Base-by-base conservation (phyloP, 2,888 invertebrate genomes). In the Rhorus exstirpatorius region DNA sequence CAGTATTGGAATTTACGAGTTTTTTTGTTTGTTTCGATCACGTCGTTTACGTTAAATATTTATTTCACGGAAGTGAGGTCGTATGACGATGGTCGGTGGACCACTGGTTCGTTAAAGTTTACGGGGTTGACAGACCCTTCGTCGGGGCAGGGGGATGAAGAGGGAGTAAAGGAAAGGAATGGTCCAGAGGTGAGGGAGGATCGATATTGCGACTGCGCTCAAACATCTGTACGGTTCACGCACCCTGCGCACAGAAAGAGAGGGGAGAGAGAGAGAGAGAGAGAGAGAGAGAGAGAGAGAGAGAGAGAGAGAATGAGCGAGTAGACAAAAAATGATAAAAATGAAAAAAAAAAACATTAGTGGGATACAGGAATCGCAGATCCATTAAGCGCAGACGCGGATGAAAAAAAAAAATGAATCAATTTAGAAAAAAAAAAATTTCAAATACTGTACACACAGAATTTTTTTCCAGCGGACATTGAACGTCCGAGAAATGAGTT, bases 1-100 rank as follows among this genome's bases (percentile, higher is more conserved):
- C 12, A 19, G 6, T 2, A 26, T 26, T 26, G n/a, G n/a, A 65
- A 17, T 35, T 51, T 21, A 3, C 31, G 31, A 31, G n/a, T 19
- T 35, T 49, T 19, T 12, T 49, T 49, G 17, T 24, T 8, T 35
- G 7, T 2, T n/a, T 21, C 35, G 38, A 14, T n/a, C 8, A 35
- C 60, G 35, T n/a, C 19, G 44, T 21, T 44, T 6, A 17, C 17
- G 38, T 19, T 6, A 19, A 58, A 44, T 1, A 24, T 44, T 75
- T 26, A 14, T 41, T 46, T 12, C 74, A 84, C 85, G 86, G 86
- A 85, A 86, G 84, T 89, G 86, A 87, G 88, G 88, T 90, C 44
- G 84, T 83, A 83, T 86, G 89, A 83, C 87, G 87, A 87, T 89
- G 88, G 90, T 88, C 90, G 86, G 87, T 89, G 90, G 91, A 91